Evolutionary conservation across 2,113 vertebrate species (phyloP), one percentile per base, ranked within the genome.

Genomic region (Felis catus): DNA sequence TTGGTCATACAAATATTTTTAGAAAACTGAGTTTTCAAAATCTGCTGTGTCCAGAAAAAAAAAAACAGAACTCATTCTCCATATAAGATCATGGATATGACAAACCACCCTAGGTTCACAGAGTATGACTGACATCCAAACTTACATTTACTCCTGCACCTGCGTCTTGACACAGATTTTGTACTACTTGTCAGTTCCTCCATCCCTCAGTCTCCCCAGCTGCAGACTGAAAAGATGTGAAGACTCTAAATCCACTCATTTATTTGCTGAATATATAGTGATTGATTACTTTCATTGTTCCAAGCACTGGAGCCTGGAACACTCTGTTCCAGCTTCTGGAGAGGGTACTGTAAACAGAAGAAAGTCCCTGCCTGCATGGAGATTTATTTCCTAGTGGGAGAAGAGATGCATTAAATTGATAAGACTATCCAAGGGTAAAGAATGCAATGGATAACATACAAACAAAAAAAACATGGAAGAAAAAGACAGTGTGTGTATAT

Each of bases 1-100:
- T 79, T 65, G 84, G 6, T 1, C 29, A 48, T 21, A 45, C 12
- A 93, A 53, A 36, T 85, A 85, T 65, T 33, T 91, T 7, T 3
- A 96, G 27, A 66, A 94, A 68, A 85, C 25, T 48, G 2, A 86
- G 45, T 91, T 91, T 87, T 93, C 53, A 63, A 92, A 92, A 89
- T 82, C 19, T 58, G 11, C 70, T 71, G n/a, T 6, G 41, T 12
- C 45, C 55, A 86, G 53, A 76, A 73, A 81, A 65, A 18, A 36
- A 36, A 61, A 48, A 81, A n/a, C 14, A 81, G 41, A 81, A 31
- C 19, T 19, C 33, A 70, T 51, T 29, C 36, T 94, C 27, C 31
- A 51, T 74, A 7, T 74, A 53, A 66, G 55, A 19, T 21, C 19
- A 48, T 55, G 13, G 13, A 25, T 81, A 66, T 58, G 25, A n/a